phyloP scores from a whole-genome alignment of 2,888 invertebrate genomes.

The Nowickia ferox region DNA sequence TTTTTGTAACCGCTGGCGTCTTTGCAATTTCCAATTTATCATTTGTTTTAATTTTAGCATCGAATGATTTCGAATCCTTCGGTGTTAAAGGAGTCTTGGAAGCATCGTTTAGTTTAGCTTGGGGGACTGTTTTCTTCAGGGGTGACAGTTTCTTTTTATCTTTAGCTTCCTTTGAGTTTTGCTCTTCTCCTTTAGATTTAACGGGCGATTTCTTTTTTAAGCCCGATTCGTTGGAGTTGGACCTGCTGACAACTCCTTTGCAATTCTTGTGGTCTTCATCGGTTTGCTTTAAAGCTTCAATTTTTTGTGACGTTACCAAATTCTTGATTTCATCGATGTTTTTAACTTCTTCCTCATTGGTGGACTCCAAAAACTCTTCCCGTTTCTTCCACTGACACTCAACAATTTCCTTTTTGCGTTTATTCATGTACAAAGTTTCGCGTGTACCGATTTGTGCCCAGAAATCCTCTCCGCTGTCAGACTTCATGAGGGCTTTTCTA shows the following conservation, averaged over 20 bases:
- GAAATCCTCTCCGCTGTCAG: constrained; percentile 84
- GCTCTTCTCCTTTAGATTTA: background rate
- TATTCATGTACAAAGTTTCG: constrained; percentile 86
- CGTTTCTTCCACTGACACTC: constrained; percentile 80
- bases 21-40: constrained; percentile 65
- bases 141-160: constrained; percentile 60
- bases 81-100: constrained; percentile 6
- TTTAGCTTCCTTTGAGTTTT: constrained; percentile 58
- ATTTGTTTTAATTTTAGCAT: constrained; percentile 69
- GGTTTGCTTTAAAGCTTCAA: constrained; percentile 73
- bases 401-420: constrained; percentile 84
- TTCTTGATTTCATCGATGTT: constrained; percentile 73
- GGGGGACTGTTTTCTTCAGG: background rate
- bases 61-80: constrained; percentile 22
- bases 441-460: constrained; percentile 87
- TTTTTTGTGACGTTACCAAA: constrained; percentile 68
- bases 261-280: constrained; percentile 67
- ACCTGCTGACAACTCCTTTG: constrained; percentile 55
- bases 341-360: constrained; percentile 64
- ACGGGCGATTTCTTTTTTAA: constrained; percentile 42
- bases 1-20: constrained; percentile 57
- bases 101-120: constrained; percentile 10
- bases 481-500: constrained; percentile 76
- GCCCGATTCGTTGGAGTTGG: constrained; percentile 73
- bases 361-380: constrained; percentile 70